phyloP scores from a whole-genome alignment of 2,113 vertebrate genomes.

The Paramisgurnus dabryanus region DNA sequence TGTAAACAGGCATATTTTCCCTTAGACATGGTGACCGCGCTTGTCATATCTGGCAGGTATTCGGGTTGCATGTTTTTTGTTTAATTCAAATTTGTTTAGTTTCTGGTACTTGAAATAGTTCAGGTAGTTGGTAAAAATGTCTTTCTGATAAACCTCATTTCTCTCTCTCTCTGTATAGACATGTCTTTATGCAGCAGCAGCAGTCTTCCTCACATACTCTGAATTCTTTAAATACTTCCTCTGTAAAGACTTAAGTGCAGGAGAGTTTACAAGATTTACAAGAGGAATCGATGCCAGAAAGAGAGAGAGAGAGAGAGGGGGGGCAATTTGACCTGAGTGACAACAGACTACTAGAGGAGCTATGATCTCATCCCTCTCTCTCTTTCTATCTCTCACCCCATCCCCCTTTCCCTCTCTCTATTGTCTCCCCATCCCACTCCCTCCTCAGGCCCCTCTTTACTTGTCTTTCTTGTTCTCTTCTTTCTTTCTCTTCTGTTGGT shows the following conservation, averaged over 20 bases:
- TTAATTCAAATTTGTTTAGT: too few relatives aligned
- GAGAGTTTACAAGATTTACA: slow-evolving; percentile 44
- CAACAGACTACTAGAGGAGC: slow-evolving; percentile 82
- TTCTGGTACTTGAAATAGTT: too few relatives aligned
- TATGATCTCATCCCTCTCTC: slow-evolving; percentile 79
- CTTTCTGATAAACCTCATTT: background rate
- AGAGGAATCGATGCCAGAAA: slow-evolving; percentile 40
- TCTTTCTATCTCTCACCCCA: slow-evolving; percentile 56
- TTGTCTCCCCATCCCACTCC: slow-evolving; percentile 65
- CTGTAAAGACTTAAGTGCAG: slow-evolving; percentile 55
- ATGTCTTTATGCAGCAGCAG: slow-evolving; percentile 48
- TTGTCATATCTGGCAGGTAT: too few relatives aligned
- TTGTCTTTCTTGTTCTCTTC: slow-evolving; percentile 47
- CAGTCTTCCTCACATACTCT: slow-evolving; percentile 27
- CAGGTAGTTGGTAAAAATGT: background rate
- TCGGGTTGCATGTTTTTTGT: too few relatives aligned
- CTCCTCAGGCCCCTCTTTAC: slow-evolving; percentile 57
- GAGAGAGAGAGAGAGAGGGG: slow-evolving; percentile 39
- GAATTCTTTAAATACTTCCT: slow-evolving; percentile 61
- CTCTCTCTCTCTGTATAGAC: slow-evolving; percentile 27
- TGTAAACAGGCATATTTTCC: too few relatives aligned
- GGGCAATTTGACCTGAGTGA: slow-evolving; percentile 79
- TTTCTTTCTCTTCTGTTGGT: slow-evolving; percentile 5
- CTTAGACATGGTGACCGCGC: too few relatives aligned
- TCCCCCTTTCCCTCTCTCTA: slow-evolving; percentile 40